Percentiles rank a stretch among this genome's conserved stretches.
Evolutionary conservation across 2,888 invertebrate genomes (phyloP).

Genomic region (Sesia apiformis): DNA sequence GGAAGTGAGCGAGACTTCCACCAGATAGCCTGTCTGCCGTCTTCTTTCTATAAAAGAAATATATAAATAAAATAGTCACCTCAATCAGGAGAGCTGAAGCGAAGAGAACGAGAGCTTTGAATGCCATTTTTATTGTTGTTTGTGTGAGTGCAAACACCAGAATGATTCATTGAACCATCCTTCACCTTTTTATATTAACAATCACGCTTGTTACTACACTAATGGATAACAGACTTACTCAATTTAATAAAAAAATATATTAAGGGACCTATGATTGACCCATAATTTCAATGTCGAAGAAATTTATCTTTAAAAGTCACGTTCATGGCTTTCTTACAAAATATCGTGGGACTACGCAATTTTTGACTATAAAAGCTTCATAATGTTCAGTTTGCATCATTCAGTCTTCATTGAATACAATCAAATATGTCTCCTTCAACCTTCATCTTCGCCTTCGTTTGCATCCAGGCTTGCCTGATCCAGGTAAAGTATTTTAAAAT

Average conservation of each 20-base stretch:
- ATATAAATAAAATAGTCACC: not conserved
- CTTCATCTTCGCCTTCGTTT: slow-evolving; percentile 10
- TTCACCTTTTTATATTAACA: not conserved
- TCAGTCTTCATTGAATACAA: not conserved
- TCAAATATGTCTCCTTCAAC: slow-evolving; percentile 10
- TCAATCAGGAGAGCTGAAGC: not conserved
- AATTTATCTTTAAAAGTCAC: not conserved
- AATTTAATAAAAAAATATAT: too few species aligned
- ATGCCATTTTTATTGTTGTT: not conserved
- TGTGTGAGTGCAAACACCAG: not conserved
- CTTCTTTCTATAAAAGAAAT: not conserved
- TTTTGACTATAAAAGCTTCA: not conserved
- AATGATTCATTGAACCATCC: not conserved
- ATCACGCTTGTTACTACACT: not conserved
- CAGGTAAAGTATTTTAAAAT: slow-evolving; percentile 10
- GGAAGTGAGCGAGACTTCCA: too few species aligned
- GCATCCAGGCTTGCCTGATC: slow-evolving; percentile 13
- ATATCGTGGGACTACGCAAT: not conserved
- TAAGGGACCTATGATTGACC: too few species aligned
- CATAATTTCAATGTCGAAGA: too few species aligned
- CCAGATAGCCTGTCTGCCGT: too few species aligned
- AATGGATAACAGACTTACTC: too few species aligned
- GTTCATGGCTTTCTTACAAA: not conserved
- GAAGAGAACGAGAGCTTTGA: not conserved
- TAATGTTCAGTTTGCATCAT: not conserved